phyloP scores from a whole-genome alignment of 1,140 invertebrate species.

The Aricia agestis region DNA sequence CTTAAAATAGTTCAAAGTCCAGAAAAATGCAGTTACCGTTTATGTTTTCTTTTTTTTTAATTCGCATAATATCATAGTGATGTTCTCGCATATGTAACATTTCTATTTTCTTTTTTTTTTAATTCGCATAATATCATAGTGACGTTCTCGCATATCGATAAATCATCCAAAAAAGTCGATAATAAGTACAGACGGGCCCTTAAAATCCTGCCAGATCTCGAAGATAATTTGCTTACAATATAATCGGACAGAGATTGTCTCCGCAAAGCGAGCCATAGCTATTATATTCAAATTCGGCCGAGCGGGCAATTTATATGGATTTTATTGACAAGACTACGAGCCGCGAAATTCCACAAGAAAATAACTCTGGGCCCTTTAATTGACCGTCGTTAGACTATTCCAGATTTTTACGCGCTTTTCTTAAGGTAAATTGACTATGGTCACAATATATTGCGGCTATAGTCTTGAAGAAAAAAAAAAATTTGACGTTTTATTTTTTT shows the following conservation, averaged over 20 bases:
- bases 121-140: neutral
- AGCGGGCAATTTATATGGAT: slow-evolving; percentile 71
- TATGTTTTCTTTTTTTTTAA: no score
- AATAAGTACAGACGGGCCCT: slow-evolving; percentile 32
- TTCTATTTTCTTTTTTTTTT: no score
- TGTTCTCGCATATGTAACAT: neutral
- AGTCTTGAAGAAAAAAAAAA: no score
- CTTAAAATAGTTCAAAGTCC: no score
- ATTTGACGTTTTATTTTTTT: no score
- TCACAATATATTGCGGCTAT: neutral
- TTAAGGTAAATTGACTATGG: neutral
- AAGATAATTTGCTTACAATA: slow-evolving; percentile 76
- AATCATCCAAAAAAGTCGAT: slow-evolving; percentile 20
- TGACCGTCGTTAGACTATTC: slow-evolving; percentile 52
- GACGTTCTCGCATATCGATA: neutral
- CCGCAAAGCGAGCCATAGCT: slow-evolving; percentile 59
- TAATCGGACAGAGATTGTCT: slow-evolving; percentile 67
- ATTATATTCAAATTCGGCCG: slow-evolving; percentile 73
- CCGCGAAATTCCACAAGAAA: slow-evolving; percentile 62
- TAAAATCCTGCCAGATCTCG: slow-evolving; percentile 51
- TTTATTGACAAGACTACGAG: slow-evolving; percentile 69
- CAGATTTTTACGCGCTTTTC: neutral
- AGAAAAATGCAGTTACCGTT: no score
- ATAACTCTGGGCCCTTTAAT: slow-evolving; percentile 60
- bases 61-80: neutral